Evolutionary conservation across 1,140 invertebrate species (phyloP), one percentile per base, ranked within the genome.

Genomic region (Hycleus cichorii): DNA sequence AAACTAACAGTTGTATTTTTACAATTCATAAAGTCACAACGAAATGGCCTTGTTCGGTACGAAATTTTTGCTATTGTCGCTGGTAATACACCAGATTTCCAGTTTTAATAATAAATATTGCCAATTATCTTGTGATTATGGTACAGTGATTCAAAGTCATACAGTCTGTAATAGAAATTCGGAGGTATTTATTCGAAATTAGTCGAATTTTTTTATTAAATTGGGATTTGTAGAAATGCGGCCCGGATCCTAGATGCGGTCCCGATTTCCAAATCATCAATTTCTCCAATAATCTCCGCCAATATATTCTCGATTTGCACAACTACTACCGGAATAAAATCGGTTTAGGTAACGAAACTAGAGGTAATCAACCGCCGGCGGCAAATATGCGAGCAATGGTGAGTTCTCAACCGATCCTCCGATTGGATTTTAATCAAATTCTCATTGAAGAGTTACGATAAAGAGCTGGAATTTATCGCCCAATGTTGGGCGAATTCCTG

Each of bases 381-480:
- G 65, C 72, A 32, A 76, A 78, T 59, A 82, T 83, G 80, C 73
- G 68, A 65, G 70, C 76, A 65, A 59, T 82, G 74, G 80, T 82
- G 71, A 68, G 67, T 43, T 32, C 9, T 38, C 1, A 45, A 11
- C 3, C 24, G 1, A 46, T 12, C 46, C 2, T n/a, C 1, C 40
- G 9, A 42, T 42, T 42, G 0, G 18, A 40, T 10, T 32, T 8
- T 18, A 18, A 18, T 10, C 27, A 27, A 56, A 27, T 59, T 58
- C 32, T 24, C 27, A 57, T 65, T 63, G 46, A 58, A 80, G 79
- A 74, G 67, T 44, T 85, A 83, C 80, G 79, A 84, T 67, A 76
- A 77, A 25, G 80, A 84, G 65, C 69, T 85, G 10, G 82, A 83
- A 24, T 68, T 62, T 24, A 75, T 84, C 47, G 81, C 83, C 2